phyloP scores from a whole-genome alignment of 2,888 invertebrate species.

The Phyllotreta cruciferae region DNA sequence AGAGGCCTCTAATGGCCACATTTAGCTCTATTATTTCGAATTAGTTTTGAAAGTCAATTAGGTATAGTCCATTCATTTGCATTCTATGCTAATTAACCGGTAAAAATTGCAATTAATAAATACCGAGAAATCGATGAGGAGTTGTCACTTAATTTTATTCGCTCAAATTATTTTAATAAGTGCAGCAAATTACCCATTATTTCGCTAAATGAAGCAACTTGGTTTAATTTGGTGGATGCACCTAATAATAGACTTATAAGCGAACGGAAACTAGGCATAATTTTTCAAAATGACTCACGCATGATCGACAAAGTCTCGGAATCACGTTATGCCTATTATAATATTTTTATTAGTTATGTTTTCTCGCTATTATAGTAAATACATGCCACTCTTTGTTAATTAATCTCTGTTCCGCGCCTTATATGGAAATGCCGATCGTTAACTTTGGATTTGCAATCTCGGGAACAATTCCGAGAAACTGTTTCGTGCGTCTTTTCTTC shows the following conservation, averaged over 20 bases:
- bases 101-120: no score
- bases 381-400: constrained; percentile 39
- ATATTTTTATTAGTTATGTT: constrained; percentile 38
- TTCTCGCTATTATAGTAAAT: constrained; percentile 43
- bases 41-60: no score
- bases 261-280: constrained; percentile 32
- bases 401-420: constrained; percentile 36
- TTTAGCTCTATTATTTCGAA: background rate
- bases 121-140: background rate
- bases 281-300: constrained; percentile 40
- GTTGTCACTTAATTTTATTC: background rate
- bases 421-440: constrained; percentile 40
- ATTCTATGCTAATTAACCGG: no score
- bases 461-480: constrained; percentile 34
- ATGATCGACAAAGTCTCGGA: constrained; percentile 38
- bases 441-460: constrained; percentile 28
- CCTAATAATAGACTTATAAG: constrained; percentile 28
- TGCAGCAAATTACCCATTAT: constrained; percentile 1
- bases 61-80: no score
- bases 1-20: constrained; percentile 15
- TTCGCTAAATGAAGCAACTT: background rate
- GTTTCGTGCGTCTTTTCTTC: constrained; percentile 22
- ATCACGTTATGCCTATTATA: constrained; percentile 42
- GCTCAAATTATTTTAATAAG: background rate
- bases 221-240: constrained; percentile 17